phyloP scores from a whole-genome alignment of 2,113 vertebrate species.

The Electrona antarctica region DNA sequence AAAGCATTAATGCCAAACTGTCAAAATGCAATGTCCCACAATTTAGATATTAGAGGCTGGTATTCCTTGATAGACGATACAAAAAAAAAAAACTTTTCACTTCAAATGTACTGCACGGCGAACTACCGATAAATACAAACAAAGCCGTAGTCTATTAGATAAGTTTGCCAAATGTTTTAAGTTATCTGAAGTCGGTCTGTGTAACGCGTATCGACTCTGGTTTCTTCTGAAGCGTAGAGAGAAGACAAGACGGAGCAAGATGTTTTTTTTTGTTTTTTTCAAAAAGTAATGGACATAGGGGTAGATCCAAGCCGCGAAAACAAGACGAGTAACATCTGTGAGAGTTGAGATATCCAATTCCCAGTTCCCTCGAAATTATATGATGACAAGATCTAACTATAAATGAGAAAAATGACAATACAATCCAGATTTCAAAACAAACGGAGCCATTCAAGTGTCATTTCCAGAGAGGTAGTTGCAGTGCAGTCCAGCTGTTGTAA shows the following conservation, averaged over 20 bases:
- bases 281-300: conserved; percentile 37
- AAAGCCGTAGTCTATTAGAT: conserved; percentile 42
- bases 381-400: not conserved
- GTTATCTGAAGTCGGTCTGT: conserved; percentile 64
- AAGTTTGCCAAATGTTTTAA: conserved; percentile 59
- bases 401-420: not conserved
- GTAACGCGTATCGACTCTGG: conserved; percentile 33
- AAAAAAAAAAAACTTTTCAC: not conserved
- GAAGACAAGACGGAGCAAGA: conserved; percentile 40
- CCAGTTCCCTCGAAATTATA: not conserved
- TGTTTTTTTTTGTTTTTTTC: conserved; percentile 32
- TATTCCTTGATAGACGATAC: not conserved
- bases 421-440: not conserved
- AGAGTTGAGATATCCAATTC: not conserved
- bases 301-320: conserved; percentile 15
- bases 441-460: not conserved
- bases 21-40: conserved; percentile 12
- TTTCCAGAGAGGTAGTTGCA: not conserved
- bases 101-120: conserved; percentile 41
- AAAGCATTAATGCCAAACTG: not conserved
- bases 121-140: not conserved
- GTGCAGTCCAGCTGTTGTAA: not conserved
- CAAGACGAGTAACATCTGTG: conserved; percentile 51
- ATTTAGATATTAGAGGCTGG: conserved; percentile 29
- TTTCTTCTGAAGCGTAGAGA: conserved; percentile 42